Base-by-base conservation (phyloP, 2,113 vertebrate species). In the Mus musculus region DNA sequence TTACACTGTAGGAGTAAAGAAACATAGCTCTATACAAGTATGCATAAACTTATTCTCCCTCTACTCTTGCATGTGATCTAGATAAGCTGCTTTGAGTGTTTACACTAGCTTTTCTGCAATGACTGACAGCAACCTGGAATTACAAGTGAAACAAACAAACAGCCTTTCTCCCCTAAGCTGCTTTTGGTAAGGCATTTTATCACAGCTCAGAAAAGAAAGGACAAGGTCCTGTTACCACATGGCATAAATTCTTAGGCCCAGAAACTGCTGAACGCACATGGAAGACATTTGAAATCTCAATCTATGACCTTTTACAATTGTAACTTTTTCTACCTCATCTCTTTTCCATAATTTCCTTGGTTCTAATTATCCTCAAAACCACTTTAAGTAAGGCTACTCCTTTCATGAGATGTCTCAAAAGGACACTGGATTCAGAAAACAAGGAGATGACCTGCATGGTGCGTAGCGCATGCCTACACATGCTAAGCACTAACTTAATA, bases 271-370 rank as follows among this genome's bases (percentile, higher is more conserved):
- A 77, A 67, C 91, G 46, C 59, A 78, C 13, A 3, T 6, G n/a
- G 13, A 59, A 72, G 69, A 81, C 24, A 63, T 28, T 22, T 77
- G 59, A 65, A 73, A 86, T 90, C 52, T 97, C 67, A 54, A 92
- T 76, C 88, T 89, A 39, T 85, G 12, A 61, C 78, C 95, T 94
- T 75, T 92, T 4, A 52, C 93, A 94, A 96, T 95, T 93, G 76
- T 69, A 54, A 52, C 3, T 39, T 75, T 88, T 90, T 49, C 81
- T 77, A 24, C 1, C 54, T 54, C 13, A 7, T 16, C 28, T 33
- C 46, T 4, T 17, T 49, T 90, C 67, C 20, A 56, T 54, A 56
- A 12, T 75, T 63, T 30, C 14, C 88, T 80, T 91, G 52, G 26
- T 56, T 63, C 72, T 75, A 39, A 63, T 3, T 7, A 7, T 16